Percentiles rank a stretch among this genome's conserved stretches.
Conservation (phyloP, 2,888 invertebrate species). For the Galerucella nymphaeae region DNA sequence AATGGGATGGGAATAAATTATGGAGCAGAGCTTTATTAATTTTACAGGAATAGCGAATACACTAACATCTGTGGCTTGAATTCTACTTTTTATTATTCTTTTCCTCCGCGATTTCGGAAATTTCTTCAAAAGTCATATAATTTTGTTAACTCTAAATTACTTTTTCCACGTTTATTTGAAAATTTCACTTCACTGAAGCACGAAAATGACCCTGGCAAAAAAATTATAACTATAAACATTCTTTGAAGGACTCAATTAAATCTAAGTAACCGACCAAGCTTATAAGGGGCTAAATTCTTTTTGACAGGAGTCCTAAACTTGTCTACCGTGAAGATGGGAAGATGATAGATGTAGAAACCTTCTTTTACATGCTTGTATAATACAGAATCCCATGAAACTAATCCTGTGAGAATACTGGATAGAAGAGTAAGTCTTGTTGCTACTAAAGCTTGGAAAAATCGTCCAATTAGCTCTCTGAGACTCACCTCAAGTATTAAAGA, state of each 20-base stretch:
- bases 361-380: too few species aligned
- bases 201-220: neutral
- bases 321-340: too few species aligned
- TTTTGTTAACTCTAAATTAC: neutral
- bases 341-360: too few species aligned
- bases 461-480: too few species aligned
- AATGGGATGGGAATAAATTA: constrained; percentile 48
- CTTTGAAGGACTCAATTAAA: neutral
- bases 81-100: constrained; percentile 26
- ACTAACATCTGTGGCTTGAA: constrained; percentile 47
- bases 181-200: constrained; percentile 11
- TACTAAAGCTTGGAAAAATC: too few species aligned
- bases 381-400: too few species aligned
- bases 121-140: constrained; percentile 4
- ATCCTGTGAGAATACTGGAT: too few species aligned
- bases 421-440: too few species aligned
- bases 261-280: neutral
- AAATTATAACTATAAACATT: neutral
- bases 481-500: too few species aligned
- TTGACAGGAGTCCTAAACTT: too few species aligned
- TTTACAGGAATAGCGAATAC: constrained; percentile 45
- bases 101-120: neutral
- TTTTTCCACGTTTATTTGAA: neutral
- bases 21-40: constrained; percentile 48
- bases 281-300: too few species aligned